Evolutionary conservation across 2,888 invertebrate genomes (phyloP).

Genomic region (Ischnura elegans): DNA sequence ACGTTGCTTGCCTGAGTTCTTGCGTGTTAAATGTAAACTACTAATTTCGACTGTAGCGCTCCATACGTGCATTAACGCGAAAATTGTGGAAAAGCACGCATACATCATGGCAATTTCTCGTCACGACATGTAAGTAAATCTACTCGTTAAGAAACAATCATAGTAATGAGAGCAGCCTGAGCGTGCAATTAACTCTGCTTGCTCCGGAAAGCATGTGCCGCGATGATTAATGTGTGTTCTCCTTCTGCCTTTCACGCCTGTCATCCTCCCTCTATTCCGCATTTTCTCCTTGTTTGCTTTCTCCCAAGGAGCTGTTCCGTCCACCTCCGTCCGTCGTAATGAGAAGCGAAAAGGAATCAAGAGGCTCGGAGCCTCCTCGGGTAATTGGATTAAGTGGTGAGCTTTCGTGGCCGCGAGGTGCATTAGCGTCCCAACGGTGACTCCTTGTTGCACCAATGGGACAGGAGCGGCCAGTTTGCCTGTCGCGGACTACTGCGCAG

Average conservation of each 20-base stretch:
- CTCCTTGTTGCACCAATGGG: not conserved
- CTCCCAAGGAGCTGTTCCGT: not conserved
- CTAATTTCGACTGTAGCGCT: no score
- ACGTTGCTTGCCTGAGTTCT: no score
- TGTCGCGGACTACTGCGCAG: no score
- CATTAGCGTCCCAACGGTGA: not conserved
- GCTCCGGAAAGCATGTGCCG: not conserved
- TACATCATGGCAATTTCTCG: no score
- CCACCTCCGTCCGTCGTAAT: not conserved
- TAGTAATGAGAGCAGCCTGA: not conserved
- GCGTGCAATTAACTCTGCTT: not conserved
- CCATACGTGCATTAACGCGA: no score
- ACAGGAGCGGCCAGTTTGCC: no score
- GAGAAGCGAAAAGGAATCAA: not conserved
- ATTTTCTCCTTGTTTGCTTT: not conserved
- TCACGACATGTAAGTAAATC: no score
- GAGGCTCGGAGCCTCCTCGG: slow-evolving; percentile 33
- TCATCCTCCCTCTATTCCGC: not conserved
- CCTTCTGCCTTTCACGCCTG: not conserved
- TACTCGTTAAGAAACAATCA: no score
- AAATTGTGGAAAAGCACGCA: no score
- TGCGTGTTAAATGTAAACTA: no score
- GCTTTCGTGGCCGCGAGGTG: not conserved
- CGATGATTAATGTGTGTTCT: not conserved
- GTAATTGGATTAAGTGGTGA: slow-evolving; percentile 29